Evolutionary conservation across 2,888 invertebrate species (phyloP).

Genomic region (Synanthedon tipuliformis): DNA sequence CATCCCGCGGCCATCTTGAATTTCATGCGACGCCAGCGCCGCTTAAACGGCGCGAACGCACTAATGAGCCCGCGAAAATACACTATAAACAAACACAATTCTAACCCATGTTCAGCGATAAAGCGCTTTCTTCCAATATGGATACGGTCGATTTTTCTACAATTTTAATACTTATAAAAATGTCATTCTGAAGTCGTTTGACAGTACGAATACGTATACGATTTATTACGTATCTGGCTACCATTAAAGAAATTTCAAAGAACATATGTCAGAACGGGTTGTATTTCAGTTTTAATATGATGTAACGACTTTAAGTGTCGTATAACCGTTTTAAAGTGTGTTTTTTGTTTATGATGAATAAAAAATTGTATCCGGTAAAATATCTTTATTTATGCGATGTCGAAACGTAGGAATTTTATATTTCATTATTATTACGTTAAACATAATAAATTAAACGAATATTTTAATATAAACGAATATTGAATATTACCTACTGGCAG

Average conservation of each 20-base stretch:
- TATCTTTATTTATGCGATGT: background rate
- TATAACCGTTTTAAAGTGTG: slow-evolving; percentile 17
- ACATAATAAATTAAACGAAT: too few species aligned
- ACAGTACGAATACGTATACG: slow-evolving; percentile 17
- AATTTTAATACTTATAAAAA: slow-evolving; percentile 3
- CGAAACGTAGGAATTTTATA: too few species aligned
- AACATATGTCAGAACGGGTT: slow-evolving; percentile 27
- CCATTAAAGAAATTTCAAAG: slow-evolving; percentile 28
- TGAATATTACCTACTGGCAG: too few species aligned
- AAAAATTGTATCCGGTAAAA: slow-evolving; percentile 16
- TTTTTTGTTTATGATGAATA: slow-evolving; percentile 11
- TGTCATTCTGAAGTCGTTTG: slow-evolving; percentile 7
- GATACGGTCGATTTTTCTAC: slow-evolving; percentile 12
- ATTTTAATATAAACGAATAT: too few species aligned
- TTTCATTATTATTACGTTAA: too few species aligned
- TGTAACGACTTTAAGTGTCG: slow-evolving; percentile 25
- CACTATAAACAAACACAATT: slow-evolving; percentile 17
- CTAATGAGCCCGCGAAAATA: slow-evolving; percentile 52
- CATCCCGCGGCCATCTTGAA: slow-evolving; percentile 23
- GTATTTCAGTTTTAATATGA: slow-evolving; percentile 29
- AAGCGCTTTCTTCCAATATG: background rate
- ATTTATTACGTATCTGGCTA: slow-evolving; percentile 23
- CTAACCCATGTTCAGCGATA: slow-evolving; percentile 2
- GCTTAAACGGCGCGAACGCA: slow-evolving; percentile 16
- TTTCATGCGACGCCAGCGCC: slow-evolving; percentile 19